A percentile compares a stretch with the other conserved stretches of the same genome.
These are phyloP conservation scores for Lithophane leautieri DNA, from an alignment of 2,888 invertebrate species.

Conservation along the genomic window DNA sequence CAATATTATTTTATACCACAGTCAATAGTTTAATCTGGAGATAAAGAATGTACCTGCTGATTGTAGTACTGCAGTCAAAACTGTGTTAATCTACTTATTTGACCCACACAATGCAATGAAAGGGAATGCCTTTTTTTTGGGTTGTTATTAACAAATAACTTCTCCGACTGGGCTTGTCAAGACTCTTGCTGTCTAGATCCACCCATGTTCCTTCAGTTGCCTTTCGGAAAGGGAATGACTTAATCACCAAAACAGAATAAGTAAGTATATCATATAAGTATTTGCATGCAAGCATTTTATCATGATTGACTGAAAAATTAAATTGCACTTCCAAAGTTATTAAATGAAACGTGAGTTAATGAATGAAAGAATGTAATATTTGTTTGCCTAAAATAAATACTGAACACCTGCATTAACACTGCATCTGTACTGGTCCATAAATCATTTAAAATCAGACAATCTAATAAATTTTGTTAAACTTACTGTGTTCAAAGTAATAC, in stretches of 20 bases:
- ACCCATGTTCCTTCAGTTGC: too few relatives aligned
- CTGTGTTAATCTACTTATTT: background rate
- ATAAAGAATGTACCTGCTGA: constrained; percentile 26
- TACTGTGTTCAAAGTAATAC: constrained; percentile 56
- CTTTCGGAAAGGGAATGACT: background rate
- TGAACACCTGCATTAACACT: background rate
- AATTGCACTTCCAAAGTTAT: background rate
- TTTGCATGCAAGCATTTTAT: background rate
- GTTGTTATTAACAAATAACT: too few relatives aligned
- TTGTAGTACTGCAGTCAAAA: background rate
- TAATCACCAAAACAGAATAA: background rate
- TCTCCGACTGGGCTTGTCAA: too few relatives aligned
- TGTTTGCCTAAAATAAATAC: constrained; percentile 16
- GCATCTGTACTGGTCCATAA: background rate
- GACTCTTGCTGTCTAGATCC: too few relatives aligned
- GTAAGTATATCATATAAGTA: too few relatives aligned
- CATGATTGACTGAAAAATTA: background rate
- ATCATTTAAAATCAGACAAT: background rate
- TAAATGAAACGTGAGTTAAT: background rate
- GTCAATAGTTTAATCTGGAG: constrained; percentile 5
- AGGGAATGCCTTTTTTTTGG: background rate
- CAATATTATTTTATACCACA: constrained; percentile 6
- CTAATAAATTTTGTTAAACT: constrained; percentile 29
- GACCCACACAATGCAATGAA: background rate
- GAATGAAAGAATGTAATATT: constrained; percentile 2